Conservation (phyloP, 2,888 invertebrate genomes). For the Ephialtes manifestator region DNA sequence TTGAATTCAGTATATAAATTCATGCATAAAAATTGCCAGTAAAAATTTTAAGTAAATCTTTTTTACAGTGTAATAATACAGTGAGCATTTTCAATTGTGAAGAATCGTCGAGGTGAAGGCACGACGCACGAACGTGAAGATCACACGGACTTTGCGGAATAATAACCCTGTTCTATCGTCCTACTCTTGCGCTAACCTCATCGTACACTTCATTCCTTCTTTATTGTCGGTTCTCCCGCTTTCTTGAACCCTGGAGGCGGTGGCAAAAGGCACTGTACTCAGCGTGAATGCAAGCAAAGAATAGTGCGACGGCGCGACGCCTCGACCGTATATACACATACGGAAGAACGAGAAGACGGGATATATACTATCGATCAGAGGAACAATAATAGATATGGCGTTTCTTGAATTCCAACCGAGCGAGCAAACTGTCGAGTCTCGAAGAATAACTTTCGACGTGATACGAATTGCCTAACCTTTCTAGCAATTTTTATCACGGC, state of each 20-base stretch:
- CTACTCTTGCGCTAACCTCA: constrained; percentile 18
- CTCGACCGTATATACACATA: not conserved
- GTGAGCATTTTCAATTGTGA: too few relatives aligned
- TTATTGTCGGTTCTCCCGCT: constrained; percentile 40
- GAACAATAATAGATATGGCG: constrained; percentile 67
- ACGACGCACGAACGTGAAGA: constrained; percentile 3
- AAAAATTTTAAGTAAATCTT: too few relatives aligned
- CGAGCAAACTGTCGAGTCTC: constrained; percentile 24
- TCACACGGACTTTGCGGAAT: constrained; percentile 28
- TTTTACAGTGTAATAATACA: too few relatives aligned
- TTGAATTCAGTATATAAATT: too few relatives aligned
- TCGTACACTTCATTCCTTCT: constrained; percentile 42
- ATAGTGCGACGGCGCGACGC: constrained; percentile 44
- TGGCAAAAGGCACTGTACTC: not conserved
- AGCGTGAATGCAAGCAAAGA: constrained; percentile 40
- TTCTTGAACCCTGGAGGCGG: not conserved
- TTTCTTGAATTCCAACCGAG: constrained; percentile 53
- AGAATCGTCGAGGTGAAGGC: constrained; percentile 33
- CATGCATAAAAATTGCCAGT: too few relatives aligned
- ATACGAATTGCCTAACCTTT: not conserved
- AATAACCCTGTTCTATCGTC: constrained; percentile 26
- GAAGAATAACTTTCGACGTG: not conserved
- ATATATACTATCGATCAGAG: constrained; percentile 63
- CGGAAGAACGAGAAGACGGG: not conserved
- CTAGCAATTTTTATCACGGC: not conserved